Evolutionary conservation across 1,140 invertebrate genomes (phyloP), one percentile per base, ranked within the genome.

Genomic region (Gryon sp.): DNA sequence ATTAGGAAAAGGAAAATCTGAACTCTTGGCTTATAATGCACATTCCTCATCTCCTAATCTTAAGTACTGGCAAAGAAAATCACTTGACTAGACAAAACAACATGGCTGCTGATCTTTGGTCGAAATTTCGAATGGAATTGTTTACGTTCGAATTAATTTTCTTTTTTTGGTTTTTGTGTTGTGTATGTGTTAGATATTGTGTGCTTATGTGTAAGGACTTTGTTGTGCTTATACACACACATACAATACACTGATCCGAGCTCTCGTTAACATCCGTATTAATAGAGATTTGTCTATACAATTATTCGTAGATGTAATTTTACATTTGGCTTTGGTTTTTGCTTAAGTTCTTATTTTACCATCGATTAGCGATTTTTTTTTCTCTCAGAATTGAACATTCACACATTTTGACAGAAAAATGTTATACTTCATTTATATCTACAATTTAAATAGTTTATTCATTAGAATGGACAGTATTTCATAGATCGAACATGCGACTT

Each of bases 71-170:
- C 62, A 80, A 77, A 78, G 50, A 76, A 86, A 87, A 79, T 84
- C 74, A 80, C 78, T 84, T 88, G 86, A 88, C 86, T 88, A 88
- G 87, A 88, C 83, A 80, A 86, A 84, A 83, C 84, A 81, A 84
- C 82, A 60, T 69, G 60, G 55, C 55, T 74, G 60, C 60, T 60
- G 59, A 76, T 84, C 81, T 87, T 87, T 86, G 85, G 85, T 87
- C 48, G 60, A 45, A 53, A 53, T 70, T 60, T 66, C 43, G 28
- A 79, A 57, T 59, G 19, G 52, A 69, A 41, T 34, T 6, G 11
- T 34, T 3, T 4, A 24, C 22, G 3, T 7, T 24, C 22, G 3
- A 24, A 3, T 34, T n/a, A n/a, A 12, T 34, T 34, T 2, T 11
- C 14, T 12, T 12, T 32, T 34, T 41, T 41, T 57, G 38, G 19